Percentiles rank a stretch among this genome's conserved stretches.
phyloP scores from a whole-genome alignment of 2,797 vertebrate genomes.

The Amblyopsis hoosieri region DNA sequence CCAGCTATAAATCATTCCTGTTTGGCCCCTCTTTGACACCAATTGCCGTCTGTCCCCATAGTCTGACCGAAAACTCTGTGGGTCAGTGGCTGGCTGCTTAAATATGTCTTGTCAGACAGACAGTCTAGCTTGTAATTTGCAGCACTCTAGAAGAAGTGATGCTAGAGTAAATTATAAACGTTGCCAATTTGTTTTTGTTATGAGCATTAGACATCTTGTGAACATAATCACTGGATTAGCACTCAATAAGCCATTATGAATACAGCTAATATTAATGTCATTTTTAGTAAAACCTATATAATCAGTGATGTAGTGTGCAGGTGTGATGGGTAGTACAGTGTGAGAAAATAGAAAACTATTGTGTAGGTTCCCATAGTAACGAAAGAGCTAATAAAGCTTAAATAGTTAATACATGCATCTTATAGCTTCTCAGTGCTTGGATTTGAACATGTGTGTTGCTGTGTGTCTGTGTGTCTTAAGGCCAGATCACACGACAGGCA shows the following conservation, averaged over 20 bases:
- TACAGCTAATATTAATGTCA: background rate
- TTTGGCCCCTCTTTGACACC: conserved; percentile 74
- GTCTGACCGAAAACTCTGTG: conserved; percentile 67
- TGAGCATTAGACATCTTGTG: background rate
- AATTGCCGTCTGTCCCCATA: conserved; percentile 70
- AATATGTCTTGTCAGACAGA: conserved; percentile 61
- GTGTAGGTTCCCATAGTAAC: too few relatives aligned
- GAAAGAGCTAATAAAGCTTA: too few relatives aligned
- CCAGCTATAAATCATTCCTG: conserved; percentile 81
- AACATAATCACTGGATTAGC: background rate
- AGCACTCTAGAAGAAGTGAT: conserved; percentile 36
- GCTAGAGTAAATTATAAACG: conserved; percentile 4
- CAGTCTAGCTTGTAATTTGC: conserved; percentile 38
- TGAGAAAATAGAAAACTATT: too few relatives aligned
- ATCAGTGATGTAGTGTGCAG: too few relatives aligned
- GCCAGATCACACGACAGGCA: too few relatives aligned
- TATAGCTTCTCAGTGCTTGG: too few relatives aligned
- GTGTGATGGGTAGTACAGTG: too few relatives aligned
- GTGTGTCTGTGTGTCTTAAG: too few relatives aligned
- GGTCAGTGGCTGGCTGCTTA: conserved; percentile 53
- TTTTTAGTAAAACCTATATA: background rate
- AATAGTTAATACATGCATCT: too few relatives aligned
- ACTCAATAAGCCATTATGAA: background rate
- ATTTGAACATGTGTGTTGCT: too few relatives aligned
- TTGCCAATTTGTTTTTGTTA: background rate